Evolutionary conservation across 2,797 vertebrate genomes (phyloP).

Genomic region (Pangasius mekongensis): DNA sequence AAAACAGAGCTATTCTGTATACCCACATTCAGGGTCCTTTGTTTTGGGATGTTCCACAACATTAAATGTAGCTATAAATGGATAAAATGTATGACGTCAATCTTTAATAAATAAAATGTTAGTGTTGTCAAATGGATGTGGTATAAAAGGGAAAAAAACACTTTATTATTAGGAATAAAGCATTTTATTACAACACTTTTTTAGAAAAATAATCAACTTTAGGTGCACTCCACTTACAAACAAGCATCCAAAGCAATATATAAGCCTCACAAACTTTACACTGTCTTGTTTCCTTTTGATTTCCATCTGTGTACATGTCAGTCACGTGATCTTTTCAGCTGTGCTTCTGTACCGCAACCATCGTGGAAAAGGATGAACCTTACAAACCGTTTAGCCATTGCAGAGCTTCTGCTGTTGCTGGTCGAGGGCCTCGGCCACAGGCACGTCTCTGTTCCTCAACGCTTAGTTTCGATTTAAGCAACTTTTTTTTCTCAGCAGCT

Average conservation of each 20-base stretch:
- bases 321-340: conserved; percentile 48
- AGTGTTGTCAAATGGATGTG: neutral
- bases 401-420: conserved; percentile 68
- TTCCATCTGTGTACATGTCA: conserved; percentile 10
- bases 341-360: conserved; percentile 32
- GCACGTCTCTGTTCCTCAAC: conserved; percentile 52
- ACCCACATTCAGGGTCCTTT: neutral
- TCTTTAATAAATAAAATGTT: neutral
- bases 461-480: conserved; percentile 57
- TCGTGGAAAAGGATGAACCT: conserved; percentile 19
- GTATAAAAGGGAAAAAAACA: too few relatives aligned
- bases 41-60: neutral
- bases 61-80: neutral
- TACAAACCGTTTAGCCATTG: conserved; percentile 26
- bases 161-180: too few relatives aligned
- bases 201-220: neutral
- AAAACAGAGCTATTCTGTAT: conserved; percentile 5
- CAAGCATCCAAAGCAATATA: neutral
- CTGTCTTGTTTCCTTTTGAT: neutral
- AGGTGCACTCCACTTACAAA: neutral
- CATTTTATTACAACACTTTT: neutral
- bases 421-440: conserved; percentile 64
- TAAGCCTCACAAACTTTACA: neutral
- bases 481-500: conserved; percentile 52
- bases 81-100: neutral